Conservation (phyloP, 2,113 vertebrate genomes). For the Phrynosoma blainvillii region DNA sequence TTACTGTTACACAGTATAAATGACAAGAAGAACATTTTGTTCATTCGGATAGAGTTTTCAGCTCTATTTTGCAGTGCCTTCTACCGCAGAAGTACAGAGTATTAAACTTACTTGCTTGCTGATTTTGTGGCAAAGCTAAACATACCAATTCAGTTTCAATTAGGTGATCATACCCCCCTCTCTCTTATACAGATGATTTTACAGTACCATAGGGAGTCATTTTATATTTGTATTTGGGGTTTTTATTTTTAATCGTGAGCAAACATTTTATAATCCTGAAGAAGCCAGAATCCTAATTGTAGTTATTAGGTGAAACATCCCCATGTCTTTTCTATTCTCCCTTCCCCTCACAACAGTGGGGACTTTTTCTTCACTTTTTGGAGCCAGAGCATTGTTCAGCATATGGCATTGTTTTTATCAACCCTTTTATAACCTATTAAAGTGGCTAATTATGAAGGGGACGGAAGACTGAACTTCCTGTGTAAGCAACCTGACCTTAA, state of each 20-base stretch:
- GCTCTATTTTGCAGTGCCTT: constrained; percentile 65
- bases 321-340: background rate
- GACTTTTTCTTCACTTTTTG: background rate
- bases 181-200: constrained; percentile 12
- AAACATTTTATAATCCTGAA: background rate
- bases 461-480: background rate
- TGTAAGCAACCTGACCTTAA: background rate
- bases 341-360: background rate
- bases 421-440: background rate
- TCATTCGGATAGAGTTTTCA: constrained; percentile 64
- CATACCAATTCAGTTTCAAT: constrained; percentile 40
- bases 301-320: background rate
- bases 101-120: constrained; percentile 59
- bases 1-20: constrained; percentile 80
- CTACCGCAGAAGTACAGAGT: constrained; percentile 48
- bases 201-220: background rate
- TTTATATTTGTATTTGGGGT: background rate
- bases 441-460: background rate
- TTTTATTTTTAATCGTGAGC: background rate
- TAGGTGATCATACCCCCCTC: background rate
- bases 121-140: constrained; percentile 63
- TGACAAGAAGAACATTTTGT: constrained; percentile 77
- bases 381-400: background rate
- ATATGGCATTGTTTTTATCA: background rate
- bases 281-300: background rate